phyloP scores from a whole-genome alignment of 2,113 vertebrate species.

The Urocolius indicus region DNA sequence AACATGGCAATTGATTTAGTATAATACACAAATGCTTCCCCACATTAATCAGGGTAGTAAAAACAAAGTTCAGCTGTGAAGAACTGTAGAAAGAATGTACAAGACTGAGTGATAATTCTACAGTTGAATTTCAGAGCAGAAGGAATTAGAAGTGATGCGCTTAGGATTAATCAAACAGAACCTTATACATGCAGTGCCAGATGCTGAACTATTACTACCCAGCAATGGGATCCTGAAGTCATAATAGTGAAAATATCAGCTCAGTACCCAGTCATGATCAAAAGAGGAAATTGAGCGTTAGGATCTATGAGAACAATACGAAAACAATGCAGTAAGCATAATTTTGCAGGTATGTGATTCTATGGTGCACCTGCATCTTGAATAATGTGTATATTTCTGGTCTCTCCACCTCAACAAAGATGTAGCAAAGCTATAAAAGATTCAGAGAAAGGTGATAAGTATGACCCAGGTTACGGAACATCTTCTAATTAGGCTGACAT shows the following conservation, averaged over 20 bases:
- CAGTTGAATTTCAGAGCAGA: neutral
- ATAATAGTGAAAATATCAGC: neutral
- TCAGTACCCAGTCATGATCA: neutral
- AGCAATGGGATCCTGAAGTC: neutral
- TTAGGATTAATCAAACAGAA: neutral
- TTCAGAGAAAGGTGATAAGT: neutral
- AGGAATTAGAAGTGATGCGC: neutral
- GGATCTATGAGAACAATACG: neutral
- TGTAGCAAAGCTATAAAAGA: neutral
- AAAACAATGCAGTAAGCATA: neutral
- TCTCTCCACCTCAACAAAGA: neutral
- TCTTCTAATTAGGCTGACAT: neutral
- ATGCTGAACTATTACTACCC: neutral
- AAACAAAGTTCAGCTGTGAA: neutral
- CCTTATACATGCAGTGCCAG: neutral
- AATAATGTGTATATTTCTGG: neutral
- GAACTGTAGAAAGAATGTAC: neutral
- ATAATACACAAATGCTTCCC: neutral
- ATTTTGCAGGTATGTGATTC: neutral
- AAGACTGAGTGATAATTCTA: neutral
- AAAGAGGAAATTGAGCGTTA: neutral
- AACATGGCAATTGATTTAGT: neutral
- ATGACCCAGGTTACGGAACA: neutral
- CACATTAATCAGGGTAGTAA: neutral
- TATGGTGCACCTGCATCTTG: neutral